Conservation (phyloP, 2,113 vertebrate genomes). For the Dasyornis broadbenti region DNA sequence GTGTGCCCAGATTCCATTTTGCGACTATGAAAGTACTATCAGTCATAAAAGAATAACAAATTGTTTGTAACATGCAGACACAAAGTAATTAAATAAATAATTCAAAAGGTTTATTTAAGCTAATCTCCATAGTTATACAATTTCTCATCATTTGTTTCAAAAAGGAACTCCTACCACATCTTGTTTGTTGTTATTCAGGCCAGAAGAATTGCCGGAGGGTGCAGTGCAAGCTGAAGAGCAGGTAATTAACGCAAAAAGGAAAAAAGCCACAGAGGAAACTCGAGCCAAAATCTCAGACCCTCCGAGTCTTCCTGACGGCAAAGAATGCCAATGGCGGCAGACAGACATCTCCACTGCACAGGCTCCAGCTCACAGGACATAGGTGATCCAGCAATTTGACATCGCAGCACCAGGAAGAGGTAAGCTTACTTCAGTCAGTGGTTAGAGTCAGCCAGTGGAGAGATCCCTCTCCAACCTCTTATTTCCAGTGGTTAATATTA, state of each 20-base stretch:
- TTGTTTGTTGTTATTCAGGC: not conserved
- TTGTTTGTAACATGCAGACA: not conserved
- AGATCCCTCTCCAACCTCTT: not conserved
- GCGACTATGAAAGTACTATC: not conserved
- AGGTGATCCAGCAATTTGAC: fast-evolving
- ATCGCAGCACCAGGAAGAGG: not conserved
- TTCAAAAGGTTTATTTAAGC: not conserved
- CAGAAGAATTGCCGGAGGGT: not conserved
- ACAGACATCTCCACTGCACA: not conserved
- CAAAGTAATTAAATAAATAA: not conserved
- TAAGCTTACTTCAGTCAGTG: not conserved
- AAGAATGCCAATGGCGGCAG: not conserved
- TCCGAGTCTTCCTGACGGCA: not conserved
- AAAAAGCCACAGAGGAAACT: not conserved
- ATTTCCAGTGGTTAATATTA: not conserved
- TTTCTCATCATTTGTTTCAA: not conserved
- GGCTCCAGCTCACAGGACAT: not conserved
- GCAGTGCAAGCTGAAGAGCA: not conserved
- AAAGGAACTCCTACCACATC: not conserved
- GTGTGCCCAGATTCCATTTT: not conserved
- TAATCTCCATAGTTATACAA: not conserved
- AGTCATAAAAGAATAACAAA: not conserved
- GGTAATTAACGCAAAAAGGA: not conserved
- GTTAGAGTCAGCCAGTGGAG: not conserved
- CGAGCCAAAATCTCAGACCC: not conserved